A percentile compares a stretch with the other conserved stretches of the same genome.
phyloP scores from a whole-genome alignment of 2,888 invertebrate genomes.

The Drosophila paranaensis region DNA sequence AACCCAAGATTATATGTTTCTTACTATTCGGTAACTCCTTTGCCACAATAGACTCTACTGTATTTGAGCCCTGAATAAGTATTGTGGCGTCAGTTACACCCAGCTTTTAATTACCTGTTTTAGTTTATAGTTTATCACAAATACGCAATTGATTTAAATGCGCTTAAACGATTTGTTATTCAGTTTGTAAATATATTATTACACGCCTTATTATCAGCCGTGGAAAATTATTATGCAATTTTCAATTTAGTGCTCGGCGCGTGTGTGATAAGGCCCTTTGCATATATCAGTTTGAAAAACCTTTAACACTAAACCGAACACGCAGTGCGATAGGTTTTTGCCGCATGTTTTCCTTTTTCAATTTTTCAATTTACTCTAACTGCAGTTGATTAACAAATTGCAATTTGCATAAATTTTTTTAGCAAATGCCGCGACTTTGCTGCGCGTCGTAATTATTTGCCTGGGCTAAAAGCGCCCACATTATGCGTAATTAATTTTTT shows the following conservation, averaged over 20 bases:
- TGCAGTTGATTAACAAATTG: constrained; percentile 71
- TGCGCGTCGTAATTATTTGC: too few species aligned
- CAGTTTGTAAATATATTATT: constrained; percentile 13
- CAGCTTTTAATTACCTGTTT: too few species aligned
- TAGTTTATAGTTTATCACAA: background rate
- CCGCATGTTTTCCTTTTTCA: background rate
- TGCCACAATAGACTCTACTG: too few species aligned
- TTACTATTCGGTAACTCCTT: too few species aligned
- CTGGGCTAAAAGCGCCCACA: constrained; percentile 23
- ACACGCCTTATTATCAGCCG: constrained; percentile 15
- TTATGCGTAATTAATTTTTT: constrained; percentile 44
- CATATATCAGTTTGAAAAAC: constrained; percentile 29
- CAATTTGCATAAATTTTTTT: constrained; percentile 55
- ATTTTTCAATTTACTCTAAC: constrained; percentile 64
- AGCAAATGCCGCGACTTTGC: constrained; percentile 16
- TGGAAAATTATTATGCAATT: constrained; percentile 20
- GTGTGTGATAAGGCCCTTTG: constrained; percentile 19
- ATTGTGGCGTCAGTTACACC: background rate
- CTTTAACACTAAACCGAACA: constrained; percentile 14
- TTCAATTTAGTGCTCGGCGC: constrained; percentile 11
- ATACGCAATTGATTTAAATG: constrained; percentile 1
- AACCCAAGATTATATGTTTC: too few species aligned
- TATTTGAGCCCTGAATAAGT: background rate
- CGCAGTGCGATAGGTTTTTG: background rate
- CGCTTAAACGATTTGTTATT: constrained; percentile 18